Base-by-base conservation (phyloP, 2,113 vertebrate species). In the Hippopotamus amphibius region DNA sequence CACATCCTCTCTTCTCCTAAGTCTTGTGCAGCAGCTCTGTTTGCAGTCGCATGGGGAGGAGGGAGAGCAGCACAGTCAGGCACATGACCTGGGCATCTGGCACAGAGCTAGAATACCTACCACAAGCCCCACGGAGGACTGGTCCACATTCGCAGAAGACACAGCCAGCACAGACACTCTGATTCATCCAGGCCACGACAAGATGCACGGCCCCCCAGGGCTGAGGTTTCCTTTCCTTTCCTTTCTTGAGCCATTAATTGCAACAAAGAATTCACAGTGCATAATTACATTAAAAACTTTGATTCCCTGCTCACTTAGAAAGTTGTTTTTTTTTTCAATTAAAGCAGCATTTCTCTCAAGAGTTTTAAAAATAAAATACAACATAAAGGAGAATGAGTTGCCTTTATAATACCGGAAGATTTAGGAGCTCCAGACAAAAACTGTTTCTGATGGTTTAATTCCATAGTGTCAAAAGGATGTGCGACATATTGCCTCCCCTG, bases 361-460 rank as follows among this genome's bases (percentile, higher is more conserved):
- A 68, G 30, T 88, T 80, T 97, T 81, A 94, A 96, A 97, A 95
- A 96, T 71, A 92, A 97, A 97, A 81, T n/a, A 69, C 71, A 88
- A 90, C 5, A 28, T 57, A 59, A 69, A 96, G 48, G 95, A 94
- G 22, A 97, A 89, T 9, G 41, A 84, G 88, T 65, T 83, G 68
- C 59, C 48, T 33, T 85, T 81, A 41, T 16, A 63, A 97, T 5
- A 55, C 81, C 48, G 53, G 76, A 48, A 97, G 69, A 85, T 59
- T 85, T 81, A 88, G 84, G 66, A 90, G 85, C 46, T 0, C 0
- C 79, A 79, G 74, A 88, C 82, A 82, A 94, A 93, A 98, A 68
- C 80, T 92, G 92, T 90, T 98, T 94, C 91, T 84, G 97, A 96
- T 86, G 92, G 85, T 91, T 91, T 92, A 93, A 97, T 96, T 92